Base-by-base conservation (phyloP, 2,113 vertebrate species). In the Albula goreensis region DNA sequence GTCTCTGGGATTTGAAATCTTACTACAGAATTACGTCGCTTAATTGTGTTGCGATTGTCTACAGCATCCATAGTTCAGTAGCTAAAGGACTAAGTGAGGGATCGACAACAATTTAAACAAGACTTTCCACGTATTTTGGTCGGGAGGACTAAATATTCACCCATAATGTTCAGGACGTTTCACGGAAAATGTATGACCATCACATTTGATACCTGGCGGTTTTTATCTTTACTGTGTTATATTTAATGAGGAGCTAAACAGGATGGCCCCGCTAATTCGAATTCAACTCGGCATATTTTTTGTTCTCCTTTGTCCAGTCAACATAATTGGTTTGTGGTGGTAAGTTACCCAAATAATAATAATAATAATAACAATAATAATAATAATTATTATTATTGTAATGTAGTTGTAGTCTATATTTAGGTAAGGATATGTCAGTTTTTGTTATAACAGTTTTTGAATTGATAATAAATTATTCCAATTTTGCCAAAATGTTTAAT, bases 261-360 rank as follows among this genome's bases (percentile, higher is more conserved):
- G 94, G 94, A 97, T 96, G 95, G 93, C 95, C 91, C 95, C 96
- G 84, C 93, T 96, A 9, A 96, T 96, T 17, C 94, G 96, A 91
- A 96, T 96, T 74, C 97, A 98, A 77, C 95, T 97, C 87, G 96
- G 96, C 83, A 94, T 98, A 48, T 98, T 98, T 93, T 97, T 97
- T 86, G 96, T 98, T 90, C 92, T 97, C 78, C 96, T 98, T 86
- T 98, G 97, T 90, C 97, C 97, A n/a, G 96, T 97, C 93, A 98
- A 98, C 89, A 98, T 98, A 93, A 98, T 98, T 92, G 97, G 97
- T 86, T 96, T 98, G 25, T 98, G 97, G 97, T 98, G 97, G 97
- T 98, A 94, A 97, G 97, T 97, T 92, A 57, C 22, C 60, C 31
- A 1, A 41, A 41, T 41, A 41, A 41, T 41, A 41, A 41, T 41